A percentile compares a stretch with the other conserved stretches of the same genome.
These are phyloP conservation scores for Anorthoa munda DNA, from an alignment of 2,888 invertebrate genomes.

Conservation along the genomic window DNA sequence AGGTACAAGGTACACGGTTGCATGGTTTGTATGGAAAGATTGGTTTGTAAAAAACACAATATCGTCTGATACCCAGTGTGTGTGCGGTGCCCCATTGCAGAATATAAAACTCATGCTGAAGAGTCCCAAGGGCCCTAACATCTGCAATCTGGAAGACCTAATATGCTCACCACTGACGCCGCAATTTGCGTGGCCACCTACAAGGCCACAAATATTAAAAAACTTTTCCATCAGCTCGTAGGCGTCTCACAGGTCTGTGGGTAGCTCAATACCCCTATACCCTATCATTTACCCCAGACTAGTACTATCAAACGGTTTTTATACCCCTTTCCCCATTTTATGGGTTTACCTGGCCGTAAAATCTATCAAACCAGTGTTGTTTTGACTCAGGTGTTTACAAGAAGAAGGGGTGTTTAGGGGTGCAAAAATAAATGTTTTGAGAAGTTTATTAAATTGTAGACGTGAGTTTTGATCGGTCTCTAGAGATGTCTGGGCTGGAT, in stretches of 20 bases:
- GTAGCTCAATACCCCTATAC: conserved; percentile 27
- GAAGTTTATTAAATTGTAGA: neutral
- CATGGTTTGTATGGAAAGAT: too few relatives aligned
- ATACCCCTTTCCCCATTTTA: conserved; percentile 70
- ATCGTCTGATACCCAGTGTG: too few relatives aligned
- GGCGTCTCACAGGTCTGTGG: neutral
- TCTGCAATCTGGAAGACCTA: too few relatives aligned
- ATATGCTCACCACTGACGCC: too few relatives aligned
- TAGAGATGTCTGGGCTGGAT: neutral
- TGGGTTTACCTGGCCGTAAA: conserved; percentile 65
- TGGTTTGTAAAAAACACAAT: too few relatives aligned
- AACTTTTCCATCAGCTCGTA: too few relatives aligned
- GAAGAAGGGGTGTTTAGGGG: conserved; percentile 1
- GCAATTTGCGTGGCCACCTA: too few relatives aligned
- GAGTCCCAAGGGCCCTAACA: too few relatives aligned
- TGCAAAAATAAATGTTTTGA: neutral
- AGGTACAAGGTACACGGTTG: too few relatives aligned
- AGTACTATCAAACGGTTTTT: conserved; percentile 67
- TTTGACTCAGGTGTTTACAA: conserved; percentile 45
- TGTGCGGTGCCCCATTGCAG: too few relatives aligned
- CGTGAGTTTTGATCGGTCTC: neutral
- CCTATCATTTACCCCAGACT: conserved; percentile 55
- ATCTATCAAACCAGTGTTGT: conserved; percentile 55
- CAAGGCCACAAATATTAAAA: too few relatives aligned
- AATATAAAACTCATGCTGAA: too few relatives aligned